phyloP scores from a whole-genome alignment of 2,113 vertebrate genomes.

The Chionomys nivalis region DNA sequence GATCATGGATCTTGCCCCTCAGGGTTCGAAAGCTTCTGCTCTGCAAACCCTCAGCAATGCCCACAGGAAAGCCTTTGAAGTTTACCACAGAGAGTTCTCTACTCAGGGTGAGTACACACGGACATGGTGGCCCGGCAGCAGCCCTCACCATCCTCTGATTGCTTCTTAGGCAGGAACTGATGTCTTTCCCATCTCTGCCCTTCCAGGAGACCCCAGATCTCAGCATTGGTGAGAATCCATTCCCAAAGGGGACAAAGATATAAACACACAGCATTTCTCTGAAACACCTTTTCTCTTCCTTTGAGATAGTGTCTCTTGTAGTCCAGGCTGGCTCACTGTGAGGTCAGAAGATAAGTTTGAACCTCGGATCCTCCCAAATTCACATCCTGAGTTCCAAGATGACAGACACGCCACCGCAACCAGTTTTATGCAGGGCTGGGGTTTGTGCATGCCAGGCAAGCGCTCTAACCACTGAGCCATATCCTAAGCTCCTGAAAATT shows the following conservation, averaged over 20 bases:
- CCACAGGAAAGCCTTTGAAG: slow-evolving; percentile 82
- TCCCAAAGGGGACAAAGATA: background rate
- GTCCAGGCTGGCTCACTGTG: background rate
- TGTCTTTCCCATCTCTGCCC: background rate
- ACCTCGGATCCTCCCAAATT: background rate
- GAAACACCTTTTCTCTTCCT: background rate
- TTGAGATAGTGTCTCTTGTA: background rate
- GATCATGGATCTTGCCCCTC: slow-evolving; percentile 45
- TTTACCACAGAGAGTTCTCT: slow-evolving; percentile 82
- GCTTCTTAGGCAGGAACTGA: background rate
- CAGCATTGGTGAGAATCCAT: background rate
- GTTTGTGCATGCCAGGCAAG: background rate
- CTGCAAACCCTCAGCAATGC: slow-evolving; percentile 84
- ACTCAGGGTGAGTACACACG: slow-evolving; percentile 82
- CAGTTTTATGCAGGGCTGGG: background rate
- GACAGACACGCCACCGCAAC: background rate
- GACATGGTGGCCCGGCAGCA: background rate
- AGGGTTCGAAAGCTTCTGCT: background rate
- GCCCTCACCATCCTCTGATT: background rate
- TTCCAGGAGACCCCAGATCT: background rate
- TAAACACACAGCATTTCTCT: background rate
- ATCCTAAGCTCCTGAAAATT: background rate
- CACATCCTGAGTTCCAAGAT: background rate
- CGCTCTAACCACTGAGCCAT: background rate
- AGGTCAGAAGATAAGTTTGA: background rate